Evolutionary conservation across 1,140 invertebrate species (phyloP).

Genomic region (Lutraria rhynchaena): DNA sequence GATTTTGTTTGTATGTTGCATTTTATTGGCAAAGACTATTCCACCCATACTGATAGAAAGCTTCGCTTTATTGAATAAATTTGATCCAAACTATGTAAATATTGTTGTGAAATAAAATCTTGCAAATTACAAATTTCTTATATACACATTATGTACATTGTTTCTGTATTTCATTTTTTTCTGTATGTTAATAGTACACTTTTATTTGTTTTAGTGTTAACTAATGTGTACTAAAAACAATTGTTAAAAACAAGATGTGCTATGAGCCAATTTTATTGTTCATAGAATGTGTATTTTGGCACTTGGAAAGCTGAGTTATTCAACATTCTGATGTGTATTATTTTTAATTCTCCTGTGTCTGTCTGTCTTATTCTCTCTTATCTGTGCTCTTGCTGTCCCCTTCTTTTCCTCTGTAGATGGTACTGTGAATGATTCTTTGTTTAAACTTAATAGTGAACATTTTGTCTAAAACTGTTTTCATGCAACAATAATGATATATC

Average conservation of each 20-base stretch:
- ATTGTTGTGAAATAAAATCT: not conserved
- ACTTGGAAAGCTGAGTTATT: conserved; percentile 16
- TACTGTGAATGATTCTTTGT: no score
- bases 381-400: no score
- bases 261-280: conserved; percentile 21
- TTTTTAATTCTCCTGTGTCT: not conserved
- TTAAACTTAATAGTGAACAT: no score
- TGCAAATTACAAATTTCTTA: no score
- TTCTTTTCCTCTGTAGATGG: no score
- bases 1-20: not conserved
- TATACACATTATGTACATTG: conserved; percentile 23
- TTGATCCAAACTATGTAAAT: conserved; percentile 20
- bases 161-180: conserved; percentile 24
- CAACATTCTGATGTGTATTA: not conserved
- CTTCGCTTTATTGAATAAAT: conserved; percentile 5
- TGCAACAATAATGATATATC: no score
- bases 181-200: conserved; percentile 10
- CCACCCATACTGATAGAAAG: no score
- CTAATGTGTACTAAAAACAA: conserved; percentile 3
- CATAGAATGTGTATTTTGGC: conserved; percentile 27
- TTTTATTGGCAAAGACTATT: not conserved
- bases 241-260: conserved; percentile 33
- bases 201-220: conserved; percentile 42
- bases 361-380: not conserved
- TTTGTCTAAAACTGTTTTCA: no score